These are phyloP conservation scores for Amphimallon solstitiale DNA, from an alignment of 2,888 invertebrate genomes.

Conservation along the genomic window DNA sequence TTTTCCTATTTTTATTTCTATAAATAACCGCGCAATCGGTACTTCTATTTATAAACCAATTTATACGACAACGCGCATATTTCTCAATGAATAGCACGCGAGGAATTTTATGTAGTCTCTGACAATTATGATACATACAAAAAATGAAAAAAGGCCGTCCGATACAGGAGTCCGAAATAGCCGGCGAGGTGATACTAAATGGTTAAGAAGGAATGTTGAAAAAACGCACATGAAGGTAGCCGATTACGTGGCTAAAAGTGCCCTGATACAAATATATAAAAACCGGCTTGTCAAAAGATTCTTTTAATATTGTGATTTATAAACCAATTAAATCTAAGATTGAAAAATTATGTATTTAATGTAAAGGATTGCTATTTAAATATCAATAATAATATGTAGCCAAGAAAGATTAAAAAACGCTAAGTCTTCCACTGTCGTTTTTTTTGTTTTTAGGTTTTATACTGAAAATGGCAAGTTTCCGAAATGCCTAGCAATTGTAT, in stretches of 20 bases:
- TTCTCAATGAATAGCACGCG: conserved; percentile 35
- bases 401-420: no score
- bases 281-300: not conserved
- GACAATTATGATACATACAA: conserved; percentile 22
- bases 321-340: not conserved
- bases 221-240: not conserved
- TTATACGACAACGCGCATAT: conserved; percentile 36
- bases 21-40: conserved; percentile 39
- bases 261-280: not conserved
- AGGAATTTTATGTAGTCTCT: conserved; percentile 26
- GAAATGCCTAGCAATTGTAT: no score
- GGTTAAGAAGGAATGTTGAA: not conserved
- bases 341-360: no score
- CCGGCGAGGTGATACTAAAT: not conserved
- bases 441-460: no score
- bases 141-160: not conserved
- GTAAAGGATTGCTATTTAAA: no score
- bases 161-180: not conserved
- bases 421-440: no score
- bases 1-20: conserved; percentile 39
- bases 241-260: not conserved
- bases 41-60: conserved; percentile 40
- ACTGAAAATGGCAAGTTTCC: no score
- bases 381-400: no score
- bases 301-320: conserved; percentile 11